Conservation (phyloP, 2,888 invertebrate genomes). For the Vesta saturnalis region DNA sequence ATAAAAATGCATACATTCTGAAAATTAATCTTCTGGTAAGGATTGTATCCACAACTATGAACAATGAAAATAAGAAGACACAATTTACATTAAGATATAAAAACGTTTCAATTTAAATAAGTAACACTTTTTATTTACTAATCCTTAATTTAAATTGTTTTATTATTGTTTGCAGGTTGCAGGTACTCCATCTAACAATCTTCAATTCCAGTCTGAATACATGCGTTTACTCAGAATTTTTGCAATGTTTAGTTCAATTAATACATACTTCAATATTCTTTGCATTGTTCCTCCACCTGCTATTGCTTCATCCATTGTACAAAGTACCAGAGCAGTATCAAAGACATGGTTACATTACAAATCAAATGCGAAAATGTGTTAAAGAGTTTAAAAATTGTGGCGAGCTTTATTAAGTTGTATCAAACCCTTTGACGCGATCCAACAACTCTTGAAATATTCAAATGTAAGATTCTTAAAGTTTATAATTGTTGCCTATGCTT, state of each 20-base stretch:
- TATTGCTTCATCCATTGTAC: slow-evolving; percentile 84
- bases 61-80: no score
- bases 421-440: no score
- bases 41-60: no score
- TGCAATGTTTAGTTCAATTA: slow-evolving; percentile 73
- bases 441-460: slow-evolving; percentile 83
- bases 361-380: slow-evolving; percentile 79
- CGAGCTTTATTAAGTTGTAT: slow-evolving; percentile 79
- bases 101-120: no score
- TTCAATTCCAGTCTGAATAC: slow-evolving; percentile 81
- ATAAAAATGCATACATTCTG: no score
- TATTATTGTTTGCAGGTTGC: slow-evolving; percentile 66
- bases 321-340: slow-evolving; percentile 80
- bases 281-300: slow-evolving; percentile 94
- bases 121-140: no score
- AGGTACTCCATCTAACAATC: slow-evolving; percentile 70
- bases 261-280: slow-evolving; percentile 75
- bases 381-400: slow-evolving; percentile 77
- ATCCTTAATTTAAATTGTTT: neutral
- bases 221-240: slow-evolving; percentile 78
- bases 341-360: slow-evolving; percentile 81
- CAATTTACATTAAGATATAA: no score
- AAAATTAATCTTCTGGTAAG: no score
- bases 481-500: no score
- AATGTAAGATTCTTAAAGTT: no score